Conservation (phyloP, 2,797 vertebrate species). For the Ptychadena robeensis region DNA sequence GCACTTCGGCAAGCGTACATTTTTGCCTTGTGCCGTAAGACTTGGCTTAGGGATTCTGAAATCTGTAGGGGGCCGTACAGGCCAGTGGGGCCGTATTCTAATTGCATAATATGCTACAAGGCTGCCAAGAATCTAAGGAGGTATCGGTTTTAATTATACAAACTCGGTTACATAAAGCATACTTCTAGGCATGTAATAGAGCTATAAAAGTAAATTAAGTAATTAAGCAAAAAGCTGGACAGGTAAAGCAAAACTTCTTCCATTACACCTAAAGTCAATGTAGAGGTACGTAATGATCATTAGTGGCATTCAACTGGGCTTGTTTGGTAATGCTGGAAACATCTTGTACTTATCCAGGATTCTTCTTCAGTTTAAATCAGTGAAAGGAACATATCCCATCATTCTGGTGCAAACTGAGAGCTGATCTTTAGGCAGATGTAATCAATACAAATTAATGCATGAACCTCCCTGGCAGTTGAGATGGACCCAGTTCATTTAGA, state of each 20-base stretch:
- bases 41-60: slow-evolving; percentile 28
- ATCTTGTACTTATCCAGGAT: too few relatives aligned
- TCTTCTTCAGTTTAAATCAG: too few relatives aligned
- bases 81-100: neutral
- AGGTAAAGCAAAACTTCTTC: neutral
- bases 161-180: slow-evolving; percentile 32
- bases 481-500: too few relatives aligned
- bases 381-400: too few relatives aligned
- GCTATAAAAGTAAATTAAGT: neutral
- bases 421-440: too few relatives aligned
- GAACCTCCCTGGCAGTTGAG: too few relatives aligned
- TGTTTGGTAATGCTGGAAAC: too few relatives aligned
- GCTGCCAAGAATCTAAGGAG: slow-evolving; percentile 40
- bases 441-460: too few relatives aligned
- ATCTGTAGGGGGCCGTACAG: slow-evolving; percentile 35
- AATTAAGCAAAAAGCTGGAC: neutral
- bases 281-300: neutral
- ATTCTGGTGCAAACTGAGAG: too few relatives aligned
- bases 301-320: too few relatives aligned
- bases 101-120: slow-evolving; percentile 11
- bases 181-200: slow-evolving; percentile 18
- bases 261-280: neutral
- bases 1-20: slow-evolving; percentile 6
- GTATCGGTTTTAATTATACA: slow-evolving; percentile 38
- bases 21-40: slow-evolving; percentile 24